These are phyloP conservation scores for Coryphaenoides rupestris DNA, from an alignment of 2,113 vertebrate genomes.

Conservation along the genomic window DNA sequence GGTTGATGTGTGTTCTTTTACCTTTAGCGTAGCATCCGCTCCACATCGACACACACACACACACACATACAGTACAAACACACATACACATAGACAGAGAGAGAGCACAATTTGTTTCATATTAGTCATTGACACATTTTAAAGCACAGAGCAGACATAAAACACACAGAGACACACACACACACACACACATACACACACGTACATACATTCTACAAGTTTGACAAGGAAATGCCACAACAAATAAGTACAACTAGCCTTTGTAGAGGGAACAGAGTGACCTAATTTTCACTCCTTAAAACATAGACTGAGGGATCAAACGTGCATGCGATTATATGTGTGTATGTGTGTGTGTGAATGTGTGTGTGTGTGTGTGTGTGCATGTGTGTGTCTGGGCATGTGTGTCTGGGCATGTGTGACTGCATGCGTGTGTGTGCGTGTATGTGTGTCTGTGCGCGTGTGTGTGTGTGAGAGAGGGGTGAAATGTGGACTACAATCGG, in stretches of 20 bases:
- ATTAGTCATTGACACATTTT: slow-evolving; percentile 26
- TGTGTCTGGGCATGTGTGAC: slow-evolving; percentile 9
- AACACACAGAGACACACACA: slow-evolving; percentile 13
- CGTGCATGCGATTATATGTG: not conserved
- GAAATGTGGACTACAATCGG: slow-evolving; percentile 53
- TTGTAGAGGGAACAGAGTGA: slow-evolving; percentile 69
- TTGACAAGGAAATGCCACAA: slow-evolving; percentile 65
- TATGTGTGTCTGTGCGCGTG: not conserved
- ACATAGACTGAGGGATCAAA: slow-evolving; percentile 61
- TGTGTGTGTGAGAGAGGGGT: slow-evolving; percentile 18
- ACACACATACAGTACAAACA: no score
- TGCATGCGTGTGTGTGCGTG: not conserved
- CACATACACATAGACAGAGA: no score
- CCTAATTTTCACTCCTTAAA: slow-evolving; percentile 66
- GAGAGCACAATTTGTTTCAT: not conserved
- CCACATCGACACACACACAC: not conserved
- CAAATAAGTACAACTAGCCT: slow-evolving; percentile 60
- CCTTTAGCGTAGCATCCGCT: slow-evolving; percentile 12
- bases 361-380: not conserved
- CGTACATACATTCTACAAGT: slow-evolving; percentile 54
- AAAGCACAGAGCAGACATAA: slow-evolving; percentile 27
- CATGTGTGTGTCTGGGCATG: slow-evolving; percentile 1
- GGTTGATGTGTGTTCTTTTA: not conserved
- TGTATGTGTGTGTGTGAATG: not conserved
- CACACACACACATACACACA: slow-evolving; percentile 13